These are phyloP conservation scores for Hepsetus odoe DNA, from an alignment of 2,113 vertebrate species.

Conservation along the genomic window DNA sequence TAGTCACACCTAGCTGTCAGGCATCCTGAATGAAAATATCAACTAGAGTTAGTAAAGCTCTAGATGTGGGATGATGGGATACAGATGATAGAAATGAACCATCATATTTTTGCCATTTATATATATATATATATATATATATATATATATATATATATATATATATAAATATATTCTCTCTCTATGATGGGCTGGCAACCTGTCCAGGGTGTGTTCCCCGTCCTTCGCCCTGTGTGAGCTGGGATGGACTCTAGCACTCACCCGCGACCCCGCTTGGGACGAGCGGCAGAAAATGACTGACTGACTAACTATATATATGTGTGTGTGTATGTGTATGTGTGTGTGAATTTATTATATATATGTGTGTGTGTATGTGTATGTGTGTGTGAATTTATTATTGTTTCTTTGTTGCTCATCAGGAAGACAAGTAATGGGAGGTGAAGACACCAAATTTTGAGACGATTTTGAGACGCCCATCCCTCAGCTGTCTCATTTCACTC, in stretches of 20 bases:
- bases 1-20: slow-evolving; percentile 10
- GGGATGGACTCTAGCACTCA: too few relatives aligned
- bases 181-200: too few relatives aligned
- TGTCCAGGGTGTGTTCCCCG: too few relatives aligned
- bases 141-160: too few relatives aligned
- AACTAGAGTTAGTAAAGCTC: slow-evolving; percentile 62
- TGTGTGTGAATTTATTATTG: slow-evolving; percentile 78
- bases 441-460: slow-evolving; percentile 82
- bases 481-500: slow-evolving; percentile 62
- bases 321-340: too few relatives aligned
- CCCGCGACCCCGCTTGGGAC: too few relatives aligned
- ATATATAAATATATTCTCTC: too few relatives aligned
- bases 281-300: too few relatives aligned
- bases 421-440: slow-evolving; percentile 73
- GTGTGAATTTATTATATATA: too few relatives aligned
- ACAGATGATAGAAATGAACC: slow-evolving; percentile 78
- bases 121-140: slow-evolving; percentile 45
- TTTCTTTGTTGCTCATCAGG: slow-evolving; percentile 80
- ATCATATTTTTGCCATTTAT: slow-evolving; percentile 58
- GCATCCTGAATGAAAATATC: slow-evolving; percentile 25
- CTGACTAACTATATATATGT: too few relatives aligned
- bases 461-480: slow-evolving; percentile 51
- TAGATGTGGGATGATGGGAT: slow-evolving; percentile 50
- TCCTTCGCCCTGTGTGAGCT: too few relatives aligned
- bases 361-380: slow-evolving; percentile 42